Percentiles rank a stretch among this genome's conserved stretches.
Conservation (phyloP, 2,888 invertebrate species). For the Andrena dorsata region DNA sequence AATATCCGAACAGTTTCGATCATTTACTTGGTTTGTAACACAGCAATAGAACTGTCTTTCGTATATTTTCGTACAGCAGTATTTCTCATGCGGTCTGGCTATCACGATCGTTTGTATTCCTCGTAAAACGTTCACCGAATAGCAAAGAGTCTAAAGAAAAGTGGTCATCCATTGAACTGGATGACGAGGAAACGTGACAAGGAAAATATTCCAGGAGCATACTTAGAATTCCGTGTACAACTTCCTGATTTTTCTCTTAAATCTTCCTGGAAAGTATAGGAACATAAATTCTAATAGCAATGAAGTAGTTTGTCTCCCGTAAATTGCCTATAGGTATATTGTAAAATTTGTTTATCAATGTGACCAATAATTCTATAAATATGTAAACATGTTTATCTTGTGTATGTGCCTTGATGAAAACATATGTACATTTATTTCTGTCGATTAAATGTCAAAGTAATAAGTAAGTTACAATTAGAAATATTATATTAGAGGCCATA, state of each 20-base stretch:
- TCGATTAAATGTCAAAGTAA: no score
- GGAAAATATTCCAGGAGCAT: conserved; percentile 40
- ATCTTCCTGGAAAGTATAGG: background rate
- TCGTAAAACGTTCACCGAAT: conserved; percentile 53
- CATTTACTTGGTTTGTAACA: background rate
- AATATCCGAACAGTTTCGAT: background rate
- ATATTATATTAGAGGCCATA: no score
- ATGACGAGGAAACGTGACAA: conserved; percentile 58
- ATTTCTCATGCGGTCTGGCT: conserved; percentile 31
- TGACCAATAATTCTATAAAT: no score
- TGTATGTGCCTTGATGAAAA: background rate
- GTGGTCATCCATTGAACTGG: conserved; percentile 58
- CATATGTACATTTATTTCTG: no score
- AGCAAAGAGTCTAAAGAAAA: conserved; percentile 58
- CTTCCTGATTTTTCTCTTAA: background rate
- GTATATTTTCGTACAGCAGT: background rate
- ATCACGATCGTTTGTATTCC: conserved; percentile 56
- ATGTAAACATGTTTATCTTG: no score
- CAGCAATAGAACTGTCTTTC: background rate
- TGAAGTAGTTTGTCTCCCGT: background rate
- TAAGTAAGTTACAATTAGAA: no score
- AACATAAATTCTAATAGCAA: conserved; percentile 1
- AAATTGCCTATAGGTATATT: background rate
- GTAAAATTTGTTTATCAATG: no score
- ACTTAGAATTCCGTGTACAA: conserved; percentile 12